These are phyloP conservation scores for Tonatia bakeri DNA, from an alignment of 2,113 vertebrate genomes.

Conservation along the genomic window DNA sequence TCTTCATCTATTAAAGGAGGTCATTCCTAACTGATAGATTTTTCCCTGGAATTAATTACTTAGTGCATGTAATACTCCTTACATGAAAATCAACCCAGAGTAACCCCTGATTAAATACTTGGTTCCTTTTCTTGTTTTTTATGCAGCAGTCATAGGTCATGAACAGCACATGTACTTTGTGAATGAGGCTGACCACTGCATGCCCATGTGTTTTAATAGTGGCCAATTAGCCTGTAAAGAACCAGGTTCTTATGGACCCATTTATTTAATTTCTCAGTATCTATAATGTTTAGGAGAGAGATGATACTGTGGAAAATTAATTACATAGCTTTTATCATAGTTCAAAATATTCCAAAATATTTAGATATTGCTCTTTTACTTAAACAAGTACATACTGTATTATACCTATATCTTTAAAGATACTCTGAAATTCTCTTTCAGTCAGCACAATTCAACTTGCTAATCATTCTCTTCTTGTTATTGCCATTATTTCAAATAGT, in stretches of 20 bases:
- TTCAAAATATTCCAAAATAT: not conserved
- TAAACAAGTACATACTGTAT: not conserved
- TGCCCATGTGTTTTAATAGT: not conserved
- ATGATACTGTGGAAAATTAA: not conserved
- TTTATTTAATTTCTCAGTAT: not conserved
- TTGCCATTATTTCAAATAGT: not conserved
- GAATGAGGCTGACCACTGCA: not conserved
- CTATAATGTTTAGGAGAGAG: not conserved
- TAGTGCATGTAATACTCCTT: not conserved
- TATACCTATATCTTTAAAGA: not conserved
- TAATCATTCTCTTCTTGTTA: not conserved
- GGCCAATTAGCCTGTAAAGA: not conserved
- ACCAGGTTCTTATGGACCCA: not conserved
- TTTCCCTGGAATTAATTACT: not conserved
- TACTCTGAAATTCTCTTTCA: not conserved
- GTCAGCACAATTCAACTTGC: not conserved
- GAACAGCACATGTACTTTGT: not conserved
- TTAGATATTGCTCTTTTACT: not conserved
- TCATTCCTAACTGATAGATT: not conserved
- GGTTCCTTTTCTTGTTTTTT: not conserved
- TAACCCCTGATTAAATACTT: slow-evolving; percentile 20
- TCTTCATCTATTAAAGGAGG: slow-evolving; percentile 20
- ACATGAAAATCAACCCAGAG: not conserved
- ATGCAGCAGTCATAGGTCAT: not conserved
- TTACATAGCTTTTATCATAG: not conserved